Conservation (phyloP, 1,140 invertebrate genomes). For the Scylla paramamosain region DNA sequence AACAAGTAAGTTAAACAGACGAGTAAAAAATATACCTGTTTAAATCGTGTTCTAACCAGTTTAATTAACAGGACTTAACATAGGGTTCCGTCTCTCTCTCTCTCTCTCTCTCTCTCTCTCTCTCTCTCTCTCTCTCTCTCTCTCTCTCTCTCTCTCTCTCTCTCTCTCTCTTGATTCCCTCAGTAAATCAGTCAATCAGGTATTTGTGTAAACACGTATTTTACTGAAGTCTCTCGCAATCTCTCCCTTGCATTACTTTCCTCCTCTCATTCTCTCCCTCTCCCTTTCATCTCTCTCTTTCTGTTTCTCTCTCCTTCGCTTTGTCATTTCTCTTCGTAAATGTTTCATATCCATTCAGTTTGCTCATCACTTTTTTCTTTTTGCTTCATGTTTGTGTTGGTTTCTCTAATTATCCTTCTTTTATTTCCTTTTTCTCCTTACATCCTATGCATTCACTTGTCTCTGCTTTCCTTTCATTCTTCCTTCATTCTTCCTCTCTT, state of each 20-base stretch:
- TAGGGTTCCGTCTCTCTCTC: too few species aligned
- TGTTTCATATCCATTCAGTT: neutral
- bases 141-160: slow-evolving; percentile 27
- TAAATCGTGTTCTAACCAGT: too few species aligned
- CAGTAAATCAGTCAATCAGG: too few species aligned
- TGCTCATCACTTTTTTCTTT: neutral
- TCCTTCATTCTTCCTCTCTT: neutral
- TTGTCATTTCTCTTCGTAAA: neutral
- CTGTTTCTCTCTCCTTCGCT: neutral
- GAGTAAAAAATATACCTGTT: too few species aligned
- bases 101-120: neutral
- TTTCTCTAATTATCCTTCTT: neutral
- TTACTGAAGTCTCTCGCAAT: neutral
- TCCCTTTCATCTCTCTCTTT: neutral
- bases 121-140: slow-evolving; percentile 27
- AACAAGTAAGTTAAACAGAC: too few species aligned
- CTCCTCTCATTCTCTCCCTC: too few species aligned
- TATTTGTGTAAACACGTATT: too few species aligned
- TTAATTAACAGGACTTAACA: too few species aligned
- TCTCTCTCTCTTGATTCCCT: neutral
- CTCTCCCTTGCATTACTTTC: neutral
- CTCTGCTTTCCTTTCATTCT: neutral
- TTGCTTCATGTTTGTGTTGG: too few species aligned
- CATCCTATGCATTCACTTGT: neutral
- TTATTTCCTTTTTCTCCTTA: too few species aligned